Evolutionary conservation across 2,113 vertebrate genomes (phyloP).

Genomic region (Rhinopomastus cyanomelas): DNA sequence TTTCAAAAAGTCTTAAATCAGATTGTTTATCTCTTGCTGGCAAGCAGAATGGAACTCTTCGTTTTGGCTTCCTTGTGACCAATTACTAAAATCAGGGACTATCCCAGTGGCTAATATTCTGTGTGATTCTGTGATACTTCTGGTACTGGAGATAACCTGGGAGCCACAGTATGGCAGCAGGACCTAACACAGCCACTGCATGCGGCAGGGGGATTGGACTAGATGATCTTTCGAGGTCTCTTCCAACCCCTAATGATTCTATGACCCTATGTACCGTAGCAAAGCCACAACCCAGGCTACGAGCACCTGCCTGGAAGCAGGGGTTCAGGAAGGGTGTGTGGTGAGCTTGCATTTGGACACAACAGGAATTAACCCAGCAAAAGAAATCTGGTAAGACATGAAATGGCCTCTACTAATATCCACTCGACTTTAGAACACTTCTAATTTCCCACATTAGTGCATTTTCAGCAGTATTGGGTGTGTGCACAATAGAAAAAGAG

Average conservation of each 20-base stretch:
- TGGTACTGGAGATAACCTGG: background rate
- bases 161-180: accelerated
- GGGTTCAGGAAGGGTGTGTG: background rate
- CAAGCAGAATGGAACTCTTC: background rate
- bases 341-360: background rate
- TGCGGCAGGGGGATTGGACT: too few relatives aligned
- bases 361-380: background rate
- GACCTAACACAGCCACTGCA: background rate
- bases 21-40: background rate
- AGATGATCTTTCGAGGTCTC: too few relatives aligned
- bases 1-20: background rate
- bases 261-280: too few relatives aligned
- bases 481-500: background rate
- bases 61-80: background rate
- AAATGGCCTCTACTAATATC: background rate
- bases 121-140: too few relatives aligned
- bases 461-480: background rate
- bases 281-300: too few relatives aligned
- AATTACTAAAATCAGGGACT: background rate
- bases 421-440: background rate
- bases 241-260: too few relatives aligned
- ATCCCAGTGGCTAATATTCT: too few relatives aligned
- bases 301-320: background rate
- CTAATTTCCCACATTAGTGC: background rate
- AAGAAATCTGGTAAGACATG: background rate